Evolutionary conservation across 2,888 invertebrate species (phyloP).

Genomic region (Calephelis perditalis): DNA sequence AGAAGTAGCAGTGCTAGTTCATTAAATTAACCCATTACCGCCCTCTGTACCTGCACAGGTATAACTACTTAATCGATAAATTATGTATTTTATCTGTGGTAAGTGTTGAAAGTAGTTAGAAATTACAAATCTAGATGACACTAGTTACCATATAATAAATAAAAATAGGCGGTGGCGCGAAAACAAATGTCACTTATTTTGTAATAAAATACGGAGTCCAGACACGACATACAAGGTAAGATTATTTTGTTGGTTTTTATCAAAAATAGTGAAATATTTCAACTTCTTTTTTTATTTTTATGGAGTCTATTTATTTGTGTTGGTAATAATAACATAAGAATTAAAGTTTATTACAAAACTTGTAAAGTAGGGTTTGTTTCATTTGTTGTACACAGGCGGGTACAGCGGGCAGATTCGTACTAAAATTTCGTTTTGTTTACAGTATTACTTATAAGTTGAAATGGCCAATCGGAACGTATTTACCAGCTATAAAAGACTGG

Average conservation of each 20-base stretch:
- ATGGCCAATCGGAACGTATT: conserved; percentile 26
- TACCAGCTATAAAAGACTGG: conserved; percentile 27
- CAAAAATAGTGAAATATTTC: no score
- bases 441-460: conserved; percentile 26
- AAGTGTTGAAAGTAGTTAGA: conserved; percentile 27
- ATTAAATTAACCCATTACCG: conserved; percentile 23
- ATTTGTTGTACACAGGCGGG: conserved; percentile 1
- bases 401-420: conserved; percentile 25
- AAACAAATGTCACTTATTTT: conserved; percentile 28
- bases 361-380: no score
- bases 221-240: no score
- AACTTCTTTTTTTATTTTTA: no score
- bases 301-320: no score
- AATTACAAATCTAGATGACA: conserved; percentile 30
- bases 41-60: conserved; percentile 26
- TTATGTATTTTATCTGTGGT: conserved; percentile 28
- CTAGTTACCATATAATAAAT: conserved; percentile 28
- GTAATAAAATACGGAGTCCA: conserved; percentile 27
- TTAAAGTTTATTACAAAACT: no score
- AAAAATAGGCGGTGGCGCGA: conserved; percentile 28
- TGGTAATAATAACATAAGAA: no score
- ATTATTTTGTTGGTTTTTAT: no score
- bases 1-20: no score
- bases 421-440: conserved; percentile 25
- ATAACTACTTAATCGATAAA: conserved; percentile 27